Evolutionary conservation across 2,888 invertebrate species (phyloP).

Genomic region (Erynnis tages): DNA sequence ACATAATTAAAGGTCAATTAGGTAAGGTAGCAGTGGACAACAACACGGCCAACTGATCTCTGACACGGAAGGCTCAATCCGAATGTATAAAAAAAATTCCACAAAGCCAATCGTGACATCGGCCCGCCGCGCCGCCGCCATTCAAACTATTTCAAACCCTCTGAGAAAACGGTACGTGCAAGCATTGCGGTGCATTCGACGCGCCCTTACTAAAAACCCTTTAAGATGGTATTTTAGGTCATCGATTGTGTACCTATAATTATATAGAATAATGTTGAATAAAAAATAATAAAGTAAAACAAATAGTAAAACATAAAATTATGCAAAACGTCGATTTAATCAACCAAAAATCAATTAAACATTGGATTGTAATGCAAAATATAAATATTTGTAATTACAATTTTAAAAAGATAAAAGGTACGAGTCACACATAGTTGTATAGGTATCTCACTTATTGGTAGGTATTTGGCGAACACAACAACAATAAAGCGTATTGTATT

Average conservation of each 20-base stretch:
- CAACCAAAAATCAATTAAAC: too few species aligned
- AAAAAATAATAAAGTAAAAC: neutral
- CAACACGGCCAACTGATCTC: constrained; percentile 52
- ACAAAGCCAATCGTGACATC: constrained; percentile 64
- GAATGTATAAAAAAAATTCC: constrained; percentile 59
- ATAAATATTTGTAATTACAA: too few species aligned
- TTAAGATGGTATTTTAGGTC: too few species aligned
- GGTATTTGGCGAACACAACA: too few species aligned
- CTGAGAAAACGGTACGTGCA: constrained; percentile 68
- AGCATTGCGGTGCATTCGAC: constrained; percentile 52
- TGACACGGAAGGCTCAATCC: constrained; percentile 67
- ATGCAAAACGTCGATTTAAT: too few species aligned
- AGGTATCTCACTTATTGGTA: too few species aligned
- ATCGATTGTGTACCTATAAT: neutral
- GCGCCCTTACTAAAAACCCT: constrained; percentile 25
- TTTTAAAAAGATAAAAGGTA: too few species aligned
- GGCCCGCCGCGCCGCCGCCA: constrained; percentile 44
- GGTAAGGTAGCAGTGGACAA: constrained; percentile 45
- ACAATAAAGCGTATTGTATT: too few species aligned
- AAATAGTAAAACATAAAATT: too few species aligned
- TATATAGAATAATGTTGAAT: neutral
- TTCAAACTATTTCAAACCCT: constrained; percentile 44
- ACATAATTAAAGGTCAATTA: too few species aligned
- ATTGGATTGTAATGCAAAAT: too few species aligned
- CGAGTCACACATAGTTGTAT: too few species aligned